These are phyloP conservation scores for Dreissena polymorpha DNA, from an alignment of 1,140 invertebrate species.

Conservation along the genomic window DNA sequence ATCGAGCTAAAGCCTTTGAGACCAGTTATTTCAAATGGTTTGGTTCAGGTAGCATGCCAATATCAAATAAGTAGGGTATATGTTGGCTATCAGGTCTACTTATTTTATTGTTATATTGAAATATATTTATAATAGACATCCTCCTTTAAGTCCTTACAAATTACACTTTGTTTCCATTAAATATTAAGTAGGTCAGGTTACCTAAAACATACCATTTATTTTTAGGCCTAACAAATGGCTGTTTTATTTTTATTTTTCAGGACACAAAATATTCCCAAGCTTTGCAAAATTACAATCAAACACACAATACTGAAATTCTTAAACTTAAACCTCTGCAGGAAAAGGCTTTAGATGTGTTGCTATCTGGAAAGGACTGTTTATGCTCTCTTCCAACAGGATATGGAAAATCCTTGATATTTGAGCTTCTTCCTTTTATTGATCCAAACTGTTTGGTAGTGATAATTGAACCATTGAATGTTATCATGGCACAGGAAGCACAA, in stretches of 20 bases:
- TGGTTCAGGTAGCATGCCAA: too few species aligned
- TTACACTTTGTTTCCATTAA: too few species aligned
- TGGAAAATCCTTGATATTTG: conserved; percentile 36
- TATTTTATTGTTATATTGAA: too few species aligned
- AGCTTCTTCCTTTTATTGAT: conserved; percentile 23
- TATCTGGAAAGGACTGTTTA: conserved; percentile 27
- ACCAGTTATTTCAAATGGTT: too few species aligned
- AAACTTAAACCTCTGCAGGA: conserved; percentile 1
- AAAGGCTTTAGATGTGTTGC: conserved; percentile 4
- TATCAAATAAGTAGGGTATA: too few species aligned
- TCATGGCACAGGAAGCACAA: conserved; percentile 5
- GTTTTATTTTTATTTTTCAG: conserved; percentile 17
- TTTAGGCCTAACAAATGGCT: too few species aligned
- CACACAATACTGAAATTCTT: background rate
- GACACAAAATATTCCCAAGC: background rate
- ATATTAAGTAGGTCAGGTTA: too few species aligned
- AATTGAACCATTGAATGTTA: conserved; percentile 26
- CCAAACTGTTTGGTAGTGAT: conserved; percentile 7
- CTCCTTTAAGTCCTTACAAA: too few species aligned
- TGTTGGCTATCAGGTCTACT: too few species aligned
- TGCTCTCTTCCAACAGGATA: conserved; percentile 38
- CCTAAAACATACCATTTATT: too few species aligned
- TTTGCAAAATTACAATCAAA: background rate
- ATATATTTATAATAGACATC: too few species aligned
- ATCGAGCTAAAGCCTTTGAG: too few species aligned